Percentiles rank a stretch among this genome's conserved stretches.
phyloP scores from a whole-genome alignment of 1,140 invertebrate genomes.

The Ganaspis sp. region DNA sequence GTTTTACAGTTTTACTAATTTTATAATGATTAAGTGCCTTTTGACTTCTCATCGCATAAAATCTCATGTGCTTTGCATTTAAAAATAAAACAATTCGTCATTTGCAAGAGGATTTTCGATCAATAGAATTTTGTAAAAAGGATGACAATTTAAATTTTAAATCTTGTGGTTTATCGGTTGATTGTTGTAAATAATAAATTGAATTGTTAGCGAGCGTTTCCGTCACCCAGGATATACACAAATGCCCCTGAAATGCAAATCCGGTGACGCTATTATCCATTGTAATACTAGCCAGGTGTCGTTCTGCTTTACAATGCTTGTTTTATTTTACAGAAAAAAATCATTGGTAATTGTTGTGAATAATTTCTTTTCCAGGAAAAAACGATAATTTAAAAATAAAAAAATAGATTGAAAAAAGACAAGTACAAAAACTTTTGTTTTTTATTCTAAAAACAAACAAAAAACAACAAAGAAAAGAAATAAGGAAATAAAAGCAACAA shows the following conservation, averaged over 20 bases:
- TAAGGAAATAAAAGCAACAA: no score
- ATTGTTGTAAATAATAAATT: conserved; percentile 25
- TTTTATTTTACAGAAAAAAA: not conserved
- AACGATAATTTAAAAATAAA: no score
- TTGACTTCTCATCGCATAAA: no score
- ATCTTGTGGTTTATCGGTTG: not conserved
- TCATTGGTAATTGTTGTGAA: not conserved
- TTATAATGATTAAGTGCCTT: no score
- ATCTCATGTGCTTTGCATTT: not conserved
- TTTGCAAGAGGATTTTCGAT: not conserved
- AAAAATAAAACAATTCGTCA: not conserved
- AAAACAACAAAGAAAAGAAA: no score
- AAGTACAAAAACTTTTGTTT: no score
- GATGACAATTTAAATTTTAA: not conserved
- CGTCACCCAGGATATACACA: conserved; percentile 18
- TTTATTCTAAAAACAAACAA: no score
- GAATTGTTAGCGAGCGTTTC: not conserved
- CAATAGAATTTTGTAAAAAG: not conserved
- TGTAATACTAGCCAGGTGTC: not conserved
- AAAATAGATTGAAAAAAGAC: no score
- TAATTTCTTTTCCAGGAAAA: not conserved
- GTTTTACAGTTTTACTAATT: no score
- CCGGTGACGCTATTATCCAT: conserved; percentile 22
- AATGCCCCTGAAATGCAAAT: conserved; percentile 27
- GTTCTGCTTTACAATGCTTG: not conserved